Evolutionary conservation across 1,140 invertebrate genomes (phyloP).

Genomic region (Rhagoletis pomonella): DNA sequence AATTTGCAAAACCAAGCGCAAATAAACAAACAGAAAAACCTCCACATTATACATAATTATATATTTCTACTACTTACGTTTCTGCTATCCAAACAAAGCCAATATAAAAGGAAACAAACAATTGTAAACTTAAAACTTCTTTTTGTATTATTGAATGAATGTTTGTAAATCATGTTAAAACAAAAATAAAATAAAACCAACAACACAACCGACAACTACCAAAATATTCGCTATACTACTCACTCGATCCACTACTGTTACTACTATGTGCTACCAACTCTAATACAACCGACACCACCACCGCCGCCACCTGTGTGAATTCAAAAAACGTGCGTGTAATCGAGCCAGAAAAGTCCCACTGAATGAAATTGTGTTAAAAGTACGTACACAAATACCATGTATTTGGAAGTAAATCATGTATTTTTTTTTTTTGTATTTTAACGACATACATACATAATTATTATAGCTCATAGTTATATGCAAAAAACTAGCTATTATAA

Average conservation of each 20-base stretch:
- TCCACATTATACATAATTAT: constrained; percentile 1
- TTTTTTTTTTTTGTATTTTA: too few species aligned
- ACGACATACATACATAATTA: too few species aligned
- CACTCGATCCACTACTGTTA: not conserved
- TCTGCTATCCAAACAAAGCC: not conserved
- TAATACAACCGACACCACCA: not conserved
- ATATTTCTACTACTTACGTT: not conserved
- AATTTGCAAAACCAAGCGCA: constrained; percentile 48
- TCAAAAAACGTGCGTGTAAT: not conserved
- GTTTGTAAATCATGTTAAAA: constrained; percentile 42
- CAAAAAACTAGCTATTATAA: too few species aligned
- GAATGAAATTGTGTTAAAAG: constrained; percentile 34
- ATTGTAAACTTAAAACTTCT: not conserved
- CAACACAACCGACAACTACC: constrained; percentile 48
- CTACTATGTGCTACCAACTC: not conserved
- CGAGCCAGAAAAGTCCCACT: constrained; percentile 58
- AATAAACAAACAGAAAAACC: constrained; percentile 32
- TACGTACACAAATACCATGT: not conserved
- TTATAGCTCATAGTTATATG: too few species aligned
- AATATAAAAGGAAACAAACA: not conserved
- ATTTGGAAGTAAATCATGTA: not conserved
- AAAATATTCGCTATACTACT: constrained; percentile 48
- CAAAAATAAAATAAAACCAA: not conserved
- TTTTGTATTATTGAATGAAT: constrained; percentile 50
- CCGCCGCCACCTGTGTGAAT: not conserved